Evolutionary conservation across 2,113 vertebrate genomes (phyloP), one percentile per base, ranked within the genome.

Genomic region (Piprites chloris): DNA sequence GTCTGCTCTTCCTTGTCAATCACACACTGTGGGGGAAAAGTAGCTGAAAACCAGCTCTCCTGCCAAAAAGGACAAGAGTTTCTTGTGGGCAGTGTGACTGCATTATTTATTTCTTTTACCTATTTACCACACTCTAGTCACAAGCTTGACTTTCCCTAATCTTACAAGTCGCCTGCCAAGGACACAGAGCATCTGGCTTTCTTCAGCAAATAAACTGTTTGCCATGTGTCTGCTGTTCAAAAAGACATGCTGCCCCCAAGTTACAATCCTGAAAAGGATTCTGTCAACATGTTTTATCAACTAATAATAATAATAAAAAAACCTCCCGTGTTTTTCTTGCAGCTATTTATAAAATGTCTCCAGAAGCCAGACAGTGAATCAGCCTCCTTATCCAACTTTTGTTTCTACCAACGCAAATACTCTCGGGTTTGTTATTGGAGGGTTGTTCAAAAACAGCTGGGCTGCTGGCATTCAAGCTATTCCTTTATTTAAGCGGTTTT

Each of bases 271-370:
- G 93, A 95, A 95, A 97, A 95, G 71, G 93, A 87, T 91, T 97
- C 90, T 91, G 89, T 93, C 83, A 90, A 96, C 91, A 95, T 89
- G 80, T 93, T 96, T 91, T 97, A 96, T 96, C 96, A 95, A 94
- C 84, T 93, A 96, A 55, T 89, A 96, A 78, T 91, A 94, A 88
- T 91, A 96, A 94, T 80, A 94, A 56, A 86, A 90, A 92, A 73
- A 6, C 6, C 77, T 93, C 80, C 91, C 53, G 58, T 93, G 82
- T 94, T 95, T 95, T 96, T 97, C 93, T 95, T 7, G 5, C 79
- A 97, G 97, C 97, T 98, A 97, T 97, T 97, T 96, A 96, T 97
- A 96, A 97, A 96, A 95, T 71, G 95, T 96, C 93, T 95, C 95
- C 92, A 95, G 96, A 96, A 94, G 90, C 93, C 92, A 96, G 96